Evolutionary conservation across 1,140 invertebrate species (phyloP), one percentile per base, ranked within the genome.

Genomic region (Colletes gigas): DNA sequence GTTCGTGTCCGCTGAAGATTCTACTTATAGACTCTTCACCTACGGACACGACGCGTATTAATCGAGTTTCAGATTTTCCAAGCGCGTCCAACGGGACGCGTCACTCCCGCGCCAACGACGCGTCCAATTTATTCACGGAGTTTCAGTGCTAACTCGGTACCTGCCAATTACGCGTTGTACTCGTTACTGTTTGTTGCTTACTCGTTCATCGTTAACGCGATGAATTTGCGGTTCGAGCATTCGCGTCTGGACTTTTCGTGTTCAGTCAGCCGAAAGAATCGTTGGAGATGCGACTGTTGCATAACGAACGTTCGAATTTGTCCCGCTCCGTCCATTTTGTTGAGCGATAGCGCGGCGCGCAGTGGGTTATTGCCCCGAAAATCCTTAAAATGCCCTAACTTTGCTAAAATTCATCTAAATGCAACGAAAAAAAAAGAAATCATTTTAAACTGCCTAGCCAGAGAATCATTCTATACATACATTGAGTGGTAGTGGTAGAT

Each of bases 11-110:
- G 84, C 79, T 75, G 78, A 85, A 72, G 69, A 86, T 44, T 93
- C 92, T 91, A 92, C 90, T 92, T 92, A 92, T 93, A 93, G 92
- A 92, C 88, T 80, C 88, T 91, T 92, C 92, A 92, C 83, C 84
- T 88, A 81, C 84, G 86, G 88, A 90, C 87, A 79, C 83, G 91
- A 92, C 91, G 82, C 85, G 88, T 92, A 93, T 92, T 93, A 93
- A 93, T 93, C 91, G 92, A 92, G 88, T 92, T 92, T 92, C 79
- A 69, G 89, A 88, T 90, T 88, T 89, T 89, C 85, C 72, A 77
- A 83, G 41, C 10, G 76, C 82, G 78, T 76, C 69, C 81, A 73
- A 82, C 83, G 60, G 55, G 59, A 72, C 71, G 54, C 81, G 78
- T 78, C 78, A 73, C 71, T 74, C 78, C 72, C 83, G 74, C 70